Percentiles rank a stretch among this genome's conserved stretches.
These are phyloP conservation scores for Philypnodon macrostomus DNA, from an alignment of 2,797 vertebrate species.

Conservation along the genomic window DNA sequence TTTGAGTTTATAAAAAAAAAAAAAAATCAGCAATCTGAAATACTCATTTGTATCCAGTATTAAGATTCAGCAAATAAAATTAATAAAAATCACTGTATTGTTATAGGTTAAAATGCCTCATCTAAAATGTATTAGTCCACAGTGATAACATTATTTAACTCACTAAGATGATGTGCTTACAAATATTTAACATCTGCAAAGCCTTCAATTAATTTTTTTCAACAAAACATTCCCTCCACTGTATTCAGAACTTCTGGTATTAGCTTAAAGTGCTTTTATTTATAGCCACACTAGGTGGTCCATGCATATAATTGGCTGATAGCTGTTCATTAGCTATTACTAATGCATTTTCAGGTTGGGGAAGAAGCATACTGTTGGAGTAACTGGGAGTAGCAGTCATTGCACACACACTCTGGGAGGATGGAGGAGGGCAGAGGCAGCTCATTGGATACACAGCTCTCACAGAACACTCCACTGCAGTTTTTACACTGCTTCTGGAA, in stretches of 20 bases:
- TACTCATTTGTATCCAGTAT: not conserved
- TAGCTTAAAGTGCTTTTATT: slow-evolving; percentile 42
- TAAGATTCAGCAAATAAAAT: not conserved
- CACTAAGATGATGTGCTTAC: not conserved
- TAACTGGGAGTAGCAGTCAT: slow-evolving; percentile 78
- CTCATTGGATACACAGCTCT: slow-evolving; percentile 80
- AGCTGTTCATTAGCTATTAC: not conserved
- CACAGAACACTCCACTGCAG: slow-evolving; percentile 84
- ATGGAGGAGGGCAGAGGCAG: slow-evolving; percentile 91
- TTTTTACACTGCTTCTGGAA: slow-evolving; percentile 86
- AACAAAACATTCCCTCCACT: not conserved
- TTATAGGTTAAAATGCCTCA: not conserved
- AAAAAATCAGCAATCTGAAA: not conserved
- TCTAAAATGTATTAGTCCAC: not conserved
- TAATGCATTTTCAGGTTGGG: slow-evolving; percentile 71
- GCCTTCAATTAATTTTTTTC: not conserved
- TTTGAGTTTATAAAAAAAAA: too few species aligned
- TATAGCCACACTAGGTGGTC: slow-evolving; percentile 11
- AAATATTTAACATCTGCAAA: not conserved
- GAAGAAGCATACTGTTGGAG: slow-evolving; percentile 86
- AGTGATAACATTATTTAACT: not conserved
- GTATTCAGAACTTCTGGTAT: not conserved
- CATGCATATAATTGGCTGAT: not conserved
- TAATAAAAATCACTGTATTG: not conserved
- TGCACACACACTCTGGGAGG: slow-evolving; percentile 84